A percentile compares a stretch with the other conserved stretches of the same genome.
These are phyloP conservation scores for Etheostoma spectabile DNA, from an alignment of 2,113 vertebrate species.

Conservation along the genomic window DNA sequence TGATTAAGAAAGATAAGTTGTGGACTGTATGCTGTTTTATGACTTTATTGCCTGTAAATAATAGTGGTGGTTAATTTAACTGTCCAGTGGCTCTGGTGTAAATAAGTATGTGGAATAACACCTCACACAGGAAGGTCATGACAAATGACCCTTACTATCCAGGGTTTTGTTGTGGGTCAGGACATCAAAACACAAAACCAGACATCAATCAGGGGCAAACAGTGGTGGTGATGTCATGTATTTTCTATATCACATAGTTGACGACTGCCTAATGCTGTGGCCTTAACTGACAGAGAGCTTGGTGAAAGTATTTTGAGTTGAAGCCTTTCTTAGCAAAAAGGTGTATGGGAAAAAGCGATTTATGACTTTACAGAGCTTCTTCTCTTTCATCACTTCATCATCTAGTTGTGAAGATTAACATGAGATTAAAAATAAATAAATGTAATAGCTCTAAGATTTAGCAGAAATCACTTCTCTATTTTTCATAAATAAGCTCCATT, in stretches of 20 bases:
- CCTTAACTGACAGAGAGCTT: conserved; percentile 15
- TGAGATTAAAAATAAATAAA: conserved; percentile 16
- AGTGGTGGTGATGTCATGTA: conserved; percentile 47
- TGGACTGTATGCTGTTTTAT: neutral
- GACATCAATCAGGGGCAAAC: conserved; percentile 21
- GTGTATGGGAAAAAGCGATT: neutral
- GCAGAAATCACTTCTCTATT: conserved; percentile 1
- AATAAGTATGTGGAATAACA: neutral
- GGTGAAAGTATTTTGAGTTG: conserved; percentile 16
- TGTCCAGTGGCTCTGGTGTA: neutral
- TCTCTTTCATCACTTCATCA: conserved; percentile 12
- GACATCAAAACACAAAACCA: conserved; percentile 37
- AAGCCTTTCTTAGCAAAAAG: neutral
- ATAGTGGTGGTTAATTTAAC: neutral
- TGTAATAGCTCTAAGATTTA: neutral
- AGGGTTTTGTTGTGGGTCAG: conserved; percentile 42
- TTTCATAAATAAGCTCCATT: conserved; percentile 23
- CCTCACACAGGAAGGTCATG: conserved; percentile 19
- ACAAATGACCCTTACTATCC: conserved; percentile 22
- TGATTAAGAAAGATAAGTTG: neutral
- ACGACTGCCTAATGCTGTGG: neutral
- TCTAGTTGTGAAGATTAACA: neutral
- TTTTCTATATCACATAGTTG: conserved; percentile 7
- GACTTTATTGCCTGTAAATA: neutral
- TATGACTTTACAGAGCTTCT: conserved; percentile 6